A percentile compares a stretch with the other conserved stretches of the same genome.
phyloP scores from a whole-genome alignment of 2,113 vertebrate species.

The Forbesichthys papilliferus region DNA sequence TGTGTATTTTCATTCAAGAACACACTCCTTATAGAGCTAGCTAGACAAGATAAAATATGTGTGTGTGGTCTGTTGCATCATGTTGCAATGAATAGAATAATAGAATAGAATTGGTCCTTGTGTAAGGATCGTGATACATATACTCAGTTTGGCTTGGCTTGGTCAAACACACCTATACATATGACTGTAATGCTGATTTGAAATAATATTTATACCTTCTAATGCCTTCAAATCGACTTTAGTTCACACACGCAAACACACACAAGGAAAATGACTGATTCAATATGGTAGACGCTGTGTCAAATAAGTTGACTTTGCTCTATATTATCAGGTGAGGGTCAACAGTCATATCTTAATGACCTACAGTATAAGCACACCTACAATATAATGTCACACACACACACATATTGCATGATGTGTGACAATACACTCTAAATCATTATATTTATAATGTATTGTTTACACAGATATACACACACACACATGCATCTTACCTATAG shows the following conservation, averaged over 20 bases:
- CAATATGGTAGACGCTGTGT: conserved; percentile 1
- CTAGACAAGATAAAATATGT: no score
- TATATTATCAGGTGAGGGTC: not conserved
- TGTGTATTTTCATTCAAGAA: no score
- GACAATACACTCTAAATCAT: not conserved
- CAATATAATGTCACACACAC: not conserved
- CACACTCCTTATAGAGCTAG: no score
- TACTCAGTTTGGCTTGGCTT: no score
- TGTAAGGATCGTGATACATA: no score
- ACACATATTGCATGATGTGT: not conserved
- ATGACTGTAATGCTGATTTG: no score
- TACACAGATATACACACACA: not conserved
- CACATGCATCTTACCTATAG: conserved; percentile 81
- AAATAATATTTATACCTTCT: no score
- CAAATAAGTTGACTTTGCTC: conserved; percentile 36
- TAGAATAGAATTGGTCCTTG: no score
- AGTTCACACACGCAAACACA: not conserved
- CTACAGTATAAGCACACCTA: not conserved
- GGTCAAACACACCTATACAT: no score
- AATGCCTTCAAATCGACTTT: not conserved
- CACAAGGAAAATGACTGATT: not conserved
- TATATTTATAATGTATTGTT: not conserved
- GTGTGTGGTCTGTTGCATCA: no score
- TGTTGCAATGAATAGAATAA: no score
- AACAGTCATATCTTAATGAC: not conserved